A percentile compares a stretch with the other conserved stretches of the same genome.
phyloP scores from a whole-genome alignment of 2,113 vertebrate species.

The Solenodon paradoxus region DNA sequence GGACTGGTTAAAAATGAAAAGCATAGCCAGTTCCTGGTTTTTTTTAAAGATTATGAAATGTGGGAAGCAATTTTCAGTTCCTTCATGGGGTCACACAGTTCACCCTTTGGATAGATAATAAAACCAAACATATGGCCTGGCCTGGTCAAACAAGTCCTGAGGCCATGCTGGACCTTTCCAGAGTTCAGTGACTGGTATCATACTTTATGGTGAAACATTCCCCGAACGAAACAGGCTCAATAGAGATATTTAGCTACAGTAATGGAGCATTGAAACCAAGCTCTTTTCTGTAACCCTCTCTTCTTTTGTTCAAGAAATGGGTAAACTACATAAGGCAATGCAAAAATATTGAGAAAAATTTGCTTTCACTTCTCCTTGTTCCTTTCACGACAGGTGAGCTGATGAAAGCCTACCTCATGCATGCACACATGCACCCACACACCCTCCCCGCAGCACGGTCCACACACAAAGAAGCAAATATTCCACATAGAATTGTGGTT shows the following conservation, averaged over 20 bases:
- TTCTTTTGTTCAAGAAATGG: neutral
- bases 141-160: neutral
- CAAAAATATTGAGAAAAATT: neutral
- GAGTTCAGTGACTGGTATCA: neutral
- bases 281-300: constrained; percentile 7
- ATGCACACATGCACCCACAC: neutral
- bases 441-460: neutral
- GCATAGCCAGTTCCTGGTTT: neutral
- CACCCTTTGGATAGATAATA: constrained; percentile 39
- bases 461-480: neutral
- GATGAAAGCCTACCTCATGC: neutral
- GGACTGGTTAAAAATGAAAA: constrained; percentile 28
- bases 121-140: constrained; percentile 37
- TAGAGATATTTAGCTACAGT: neutral
- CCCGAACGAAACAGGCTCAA: neutral
- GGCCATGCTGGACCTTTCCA: neutral
- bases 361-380: neutral
- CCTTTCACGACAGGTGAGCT: neutral
- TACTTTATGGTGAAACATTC: constrained; percentile 25
- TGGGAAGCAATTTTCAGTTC: neutral
- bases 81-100: constrained; percentile 14
- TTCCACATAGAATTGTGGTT: neutral
- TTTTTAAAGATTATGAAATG: constrained; percentile 14
- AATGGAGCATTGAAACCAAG: neutral
- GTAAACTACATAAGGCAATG: neutral